Percentiles rank a stretch among this genome's conserved stretches.
Conservation (phyloP, 2,113 vertebrate genomes). For the Parus major region DNA sequence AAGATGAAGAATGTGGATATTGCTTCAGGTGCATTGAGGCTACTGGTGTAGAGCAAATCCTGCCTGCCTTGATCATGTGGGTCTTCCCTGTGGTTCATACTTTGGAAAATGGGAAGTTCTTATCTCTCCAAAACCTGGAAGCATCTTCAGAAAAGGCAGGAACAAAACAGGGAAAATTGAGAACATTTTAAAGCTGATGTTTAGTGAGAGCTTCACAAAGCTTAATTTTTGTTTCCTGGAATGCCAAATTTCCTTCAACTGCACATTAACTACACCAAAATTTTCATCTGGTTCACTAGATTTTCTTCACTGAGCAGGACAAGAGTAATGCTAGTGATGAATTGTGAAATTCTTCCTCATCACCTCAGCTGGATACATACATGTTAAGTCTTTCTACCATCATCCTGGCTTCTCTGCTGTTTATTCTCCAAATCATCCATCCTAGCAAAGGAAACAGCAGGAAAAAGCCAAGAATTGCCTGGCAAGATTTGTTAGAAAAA, state of each 20-base stretch:
- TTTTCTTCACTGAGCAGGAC: not conserved
- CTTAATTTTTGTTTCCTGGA: not conserved
- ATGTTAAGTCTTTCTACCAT: not conserved
- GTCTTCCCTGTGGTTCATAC: not conserved
- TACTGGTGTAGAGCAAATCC: not conserved
- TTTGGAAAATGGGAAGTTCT: not conserved
- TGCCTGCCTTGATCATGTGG: not conserved
- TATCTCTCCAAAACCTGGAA: not conserved
- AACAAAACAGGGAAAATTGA: not conserved
- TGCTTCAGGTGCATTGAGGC: not conserved
- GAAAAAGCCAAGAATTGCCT: not conserved
- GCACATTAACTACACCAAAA: not conserved
- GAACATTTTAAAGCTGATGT: conserved; percentile 26
- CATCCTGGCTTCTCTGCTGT: not conserved
- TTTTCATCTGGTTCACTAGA: not conserved
- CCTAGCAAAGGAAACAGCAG: not conserved
- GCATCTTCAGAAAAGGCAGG: conserved; percentile 17
- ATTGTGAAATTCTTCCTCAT: not conserved
- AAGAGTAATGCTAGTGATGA: not conserved
- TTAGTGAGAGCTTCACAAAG: conserved; percentile 9
- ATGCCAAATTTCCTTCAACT: not conserved
- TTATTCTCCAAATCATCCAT: not conserved
- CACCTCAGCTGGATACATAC: not conserved
- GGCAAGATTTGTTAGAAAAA: not conserved
- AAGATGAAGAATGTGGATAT: conserved; percentile 42